Conservation (phyloP, 2,797 vertebrate genomes). For the Myiotriccus ornatus region DNA sequence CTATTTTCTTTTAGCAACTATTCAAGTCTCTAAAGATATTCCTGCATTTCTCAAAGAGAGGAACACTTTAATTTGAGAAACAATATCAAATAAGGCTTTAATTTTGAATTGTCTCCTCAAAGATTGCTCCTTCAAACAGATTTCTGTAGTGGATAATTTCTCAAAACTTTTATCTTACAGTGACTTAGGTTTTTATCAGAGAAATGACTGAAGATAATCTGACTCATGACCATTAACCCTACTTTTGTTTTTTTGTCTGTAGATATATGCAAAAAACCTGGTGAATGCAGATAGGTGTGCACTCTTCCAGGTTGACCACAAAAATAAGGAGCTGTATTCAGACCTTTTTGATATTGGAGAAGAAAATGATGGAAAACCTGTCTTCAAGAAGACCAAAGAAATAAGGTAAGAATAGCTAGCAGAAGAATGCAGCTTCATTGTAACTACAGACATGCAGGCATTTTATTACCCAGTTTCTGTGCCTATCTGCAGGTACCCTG, state of each 20-base stretch:
- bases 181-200: background rate
- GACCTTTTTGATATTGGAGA: constrained; percentile 99
- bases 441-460: constrained; percentile 12
- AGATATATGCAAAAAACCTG: constrained; percentile 99
- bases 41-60: background rate
- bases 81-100: background rate
- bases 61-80: background rate
- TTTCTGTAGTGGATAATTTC: background rate
- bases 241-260: constrained; percentile 23
- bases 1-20: background rate
- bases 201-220: background rate
- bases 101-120: background rate
- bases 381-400: constrained; percentile 99
- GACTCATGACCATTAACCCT: background rate
- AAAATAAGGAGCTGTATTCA: constrained; percentile 97
- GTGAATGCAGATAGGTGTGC: constrained; percentile 99
- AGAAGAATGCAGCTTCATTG: constrained; percentile 4
- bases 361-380: constrained; percentile 94
- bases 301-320: constrained; percentile 99
- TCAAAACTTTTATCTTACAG: background rate
- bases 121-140: background rate
- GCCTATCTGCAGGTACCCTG: constrained; percentile 68
- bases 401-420: constrained; percentile 83
- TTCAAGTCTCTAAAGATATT: background rate
- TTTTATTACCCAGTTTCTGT: constrained; percentile 58